phyloP scores from a whole-genome alignment of 2,888 invertebrate genomes.

The Thereva unica region DNA sequence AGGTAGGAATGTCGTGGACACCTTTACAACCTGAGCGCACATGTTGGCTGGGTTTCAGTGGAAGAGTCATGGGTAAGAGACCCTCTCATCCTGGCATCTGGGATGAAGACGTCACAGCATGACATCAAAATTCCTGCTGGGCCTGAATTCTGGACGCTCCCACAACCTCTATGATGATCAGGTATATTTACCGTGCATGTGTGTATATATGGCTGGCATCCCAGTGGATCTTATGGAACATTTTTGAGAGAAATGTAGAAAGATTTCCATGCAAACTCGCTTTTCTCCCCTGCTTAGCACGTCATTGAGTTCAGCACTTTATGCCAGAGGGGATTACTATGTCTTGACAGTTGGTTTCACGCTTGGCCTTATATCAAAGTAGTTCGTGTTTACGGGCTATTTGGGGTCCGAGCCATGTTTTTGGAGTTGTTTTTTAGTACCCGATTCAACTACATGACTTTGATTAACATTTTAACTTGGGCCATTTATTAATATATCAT shows the following conservation, averaged over 20 bases:
- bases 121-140: constrained; percentile 41
- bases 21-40: not conserved
- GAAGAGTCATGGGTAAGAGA: not conserved
- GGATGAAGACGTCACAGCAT: constrained; percentile 41
- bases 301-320: constrained; percentile 29
- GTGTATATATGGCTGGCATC: not conserved
- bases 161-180: constrained; percentile 21
- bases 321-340: constrained; percentile 28
- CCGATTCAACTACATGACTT: constrained; percentile 31
- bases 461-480: constrained; percentile 37
- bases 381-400: constrained; percentile 31
- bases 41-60: constrained; percentile 18
- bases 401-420: not conserved
- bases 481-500: constrained; percentile 37
- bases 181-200: constrained; percentile 7
- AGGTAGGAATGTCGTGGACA: constrained; percentile 26
- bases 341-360: constrained; percentile 41
- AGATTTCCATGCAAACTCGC: not conserved
- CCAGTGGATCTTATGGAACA: not conserved
- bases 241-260: not conserved
- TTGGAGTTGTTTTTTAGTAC: constrained; percentile 9
- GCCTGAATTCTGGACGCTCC: constrained; percentile 36
- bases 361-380: constrained; percentile 25
- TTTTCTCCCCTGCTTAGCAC: constrained; percentile 24
- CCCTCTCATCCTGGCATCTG: constrained; percentile 23